Conservation (phyloP, 2,797 vertebrate species). For the Schizopygopsis pylzovi region DNA sequence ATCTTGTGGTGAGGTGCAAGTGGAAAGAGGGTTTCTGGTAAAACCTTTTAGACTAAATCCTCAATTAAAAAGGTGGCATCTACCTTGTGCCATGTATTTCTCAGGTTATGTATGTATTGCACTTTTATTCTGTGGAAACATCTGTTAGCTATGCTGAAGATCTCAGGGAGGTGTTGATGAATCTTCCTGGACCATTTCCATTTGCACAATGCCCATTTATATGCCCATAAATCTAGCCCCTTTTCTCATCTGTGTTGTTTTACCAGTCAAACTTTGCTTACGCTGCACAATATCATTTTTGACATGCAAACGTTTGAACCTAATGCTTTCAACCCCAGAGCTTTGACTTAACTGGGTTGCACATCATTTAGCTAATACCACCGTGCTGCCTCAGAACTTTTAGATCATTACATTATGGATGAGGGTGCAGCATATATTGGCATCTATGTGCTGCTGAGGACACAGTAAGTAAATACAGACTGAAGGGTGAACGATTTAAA, state of each 20-base stretch:
- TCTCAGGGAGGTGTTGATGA: constrained; percentile 44
- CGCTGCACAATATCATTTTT: constrained; percentile 26
- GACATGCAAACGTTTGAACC: constrained; percentile 27
- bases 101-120: constrained; percentile 10
- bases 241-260: constrained; percentile 23
- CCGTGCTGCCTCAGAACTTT: not conserved
- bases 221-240: not conserved
- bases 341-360: constrained; percentile 19
- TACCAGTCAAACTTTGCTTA: constrained; percentile 14
- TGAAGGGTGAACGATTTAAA: constrained; percentile 9
- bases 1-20: constrained; percentile 24
- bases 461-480: not conserved
- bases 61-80: constrained; percentile 63
- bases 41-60: constrained; percentile 49
- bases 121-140: constrained; percentile 54
- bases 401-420: constrained; percentile 32
- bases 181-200: constrained; percentile 28
- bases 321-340: not conserved
- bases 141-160: constrained; percentile 52
- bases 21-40: constrained; percentile 21
- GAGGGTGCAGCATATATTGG: constrained; percentile 8
- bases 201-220: constrained; percentile 22
- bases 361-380: constrained; percentile 18
- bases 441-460: constrained; percentile 9
- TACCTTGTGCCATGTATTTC: constrained; percentile 46